phyloP scores from a whole-genome alignment of 2,797 vertebrate species.

The Sebastolobus altivelis region DNA sequence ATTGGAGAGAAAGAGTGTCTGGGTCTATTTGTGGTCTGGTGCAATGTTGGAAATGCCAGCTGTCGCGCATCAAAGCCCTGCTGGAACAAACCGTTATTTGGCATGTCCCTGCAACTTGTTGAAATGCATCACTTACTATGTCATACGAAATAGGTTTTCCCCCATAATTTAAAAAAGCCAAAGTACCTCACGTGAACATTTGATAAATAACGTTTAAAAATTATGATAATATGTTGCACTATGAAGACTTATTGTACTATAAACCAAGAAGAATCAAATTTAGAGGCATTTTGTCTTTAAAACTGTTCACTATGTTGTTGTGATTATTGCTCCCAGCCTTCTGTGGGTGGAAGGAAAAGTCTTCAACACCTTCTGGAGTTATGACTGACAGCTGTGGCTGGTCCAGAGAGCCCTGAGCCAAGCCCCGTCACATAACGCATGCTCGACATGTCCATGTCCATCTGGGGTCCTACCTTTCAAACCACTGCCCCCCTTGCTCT shows the following conservation, averaged over 20 bases:
- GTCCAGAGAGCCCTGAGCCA: conserved; percentile 78
- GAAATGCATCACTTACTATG: conserved; percentile 62
- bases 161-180: conserved; percentile 7
- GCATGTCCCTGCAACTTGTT: conserved; percentile 68
- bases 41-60: conserved; percentile 89
- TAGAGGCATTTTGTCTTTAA: conserved; percentile 4
- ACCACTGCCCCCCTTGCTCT: conserved; percentile 81
- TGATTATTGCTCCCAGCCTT: conserved; percentile 50
- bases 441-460: conserved; percentile 84
- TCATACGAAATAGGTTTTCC: conserved; percentile 28
- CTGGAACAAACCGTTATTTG: conserved; percentile 78
- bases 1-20: conserved; percentile 84
- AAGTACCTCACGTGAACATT: not conserved
- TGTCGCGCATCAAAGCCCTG: conserved; percentile 81
- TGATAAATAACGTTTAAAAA: not conserved
- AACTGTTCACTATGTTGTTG: not conserved
- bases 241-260: not conserved
- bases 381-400: conserved; percentile 87
- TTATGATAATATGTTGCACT: not conserved
- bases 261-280: not conserved
- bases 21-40: conserved; percentile 87
- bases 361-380: conserved; percentile 71
- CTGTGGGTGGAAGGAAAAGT: conserved; percentile 50
- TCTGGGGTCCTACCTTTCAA: conserved; percentile 87
- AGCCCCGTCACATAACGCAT: conserved; percentile 82